phyloP scores from a whole-genome alignment of 2,888 invertebrate genomes.

The Strigamia maritima region DNA sequence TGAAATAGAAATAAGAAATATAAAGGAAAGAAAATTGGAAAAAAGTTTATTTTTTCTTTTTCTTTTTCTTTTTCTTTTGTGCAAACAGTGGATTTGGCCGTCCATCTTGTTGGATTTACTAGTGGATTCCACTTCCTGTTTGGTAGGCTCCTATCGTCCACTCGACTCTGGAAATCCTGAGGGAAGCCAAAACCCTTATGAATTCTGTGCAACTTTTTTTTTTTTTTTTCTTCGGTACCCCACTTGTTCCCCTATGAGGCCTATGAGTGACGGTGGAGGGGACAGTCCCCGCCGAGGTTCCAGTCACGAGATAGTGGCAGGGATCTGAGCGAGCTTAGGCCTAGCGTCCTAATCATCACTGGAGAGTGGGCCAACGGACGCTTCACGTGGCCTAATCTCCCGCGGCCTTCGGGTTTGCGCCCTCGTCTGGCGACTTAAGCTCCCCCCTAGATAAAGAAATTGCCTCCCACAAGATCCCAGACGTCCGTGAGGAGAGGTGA shows the following conservation, averaged over 20 bases:
- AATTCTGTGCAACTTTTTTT: slow-evolving; percentile 8
- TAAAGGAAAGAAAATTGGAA: neutral
- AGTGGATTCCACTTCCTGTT: slow-evolving; percentile 16
- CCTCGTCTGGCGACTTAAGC: slow-evolving; percentile 16
- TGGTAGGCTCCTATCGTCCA: neutral
- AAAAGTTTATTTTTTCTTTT: neutral
- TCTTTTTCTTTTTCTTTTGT: neutral
- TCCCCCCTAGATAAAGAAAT: slow-evolving; percentile 16
- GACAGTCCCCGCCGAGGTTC: slow-evolving; percentile 11
- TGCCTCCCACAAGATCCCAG: slow-evolving; percentile 24
- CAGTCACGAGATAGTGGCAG: slow-evolving; percentile 13
- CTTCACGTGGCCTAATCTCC: slow-evolving; percentile 18
- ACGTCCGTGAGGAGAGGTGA: slow-evolving; percentile 27
- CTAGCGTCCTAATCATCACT: neutral
- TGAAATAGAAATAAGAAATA: neutral
- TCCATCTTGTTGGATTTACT: neutral
- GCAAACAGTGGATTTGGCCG: neutral
- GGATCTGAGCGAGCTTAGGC: neutral
- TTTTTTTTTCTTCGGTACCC: neutral
- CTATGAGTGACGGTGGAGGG: slow-evolving; percentile 21
- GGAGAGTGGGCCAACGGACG: neutral
- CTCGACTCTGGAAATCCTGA: slow-evolving; percentile 5
- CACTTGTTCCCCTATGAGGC: neutral
- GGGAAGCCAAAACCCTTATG: slow-evolving; percentile 4
- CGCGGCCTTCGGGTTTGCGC: slow-evolving; percentile 27